Percentiles rank a stretch among this genome's conserved stretches.
phyloP scores from a whole-genome alignment of 2,888 invertebrate genomes.

The Conus canariensis region DNA sequence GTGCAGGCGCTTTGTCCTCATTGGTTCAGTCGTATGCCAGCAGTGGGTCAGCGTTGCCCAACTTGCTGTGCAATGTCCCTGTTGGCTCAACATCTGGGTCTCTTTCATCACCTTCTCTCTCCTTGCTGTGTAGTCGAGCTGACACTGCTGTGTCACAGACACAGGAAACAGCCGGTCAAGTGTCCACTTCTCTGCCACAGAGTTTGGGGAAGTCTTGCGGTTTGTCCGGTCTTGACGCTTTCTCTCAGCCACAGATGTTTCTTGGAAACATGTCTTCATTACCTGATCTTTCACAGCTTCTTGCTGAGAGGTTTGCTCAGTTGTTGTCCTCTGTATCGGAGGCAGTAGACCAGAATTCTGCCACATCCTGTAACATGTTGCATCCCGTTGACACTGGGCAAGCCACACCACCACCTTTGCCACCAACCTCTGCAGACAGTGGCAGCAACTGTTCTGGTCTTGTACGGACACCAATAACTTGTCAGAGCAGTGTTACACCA shows the following conservation, averaged over 20 bases:
- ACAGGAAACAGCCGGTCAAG: not conserved
- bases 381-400: not conserved
- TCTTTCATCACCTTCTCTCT: not conserved
- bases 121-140: not conserved
- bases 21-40: not conserved
- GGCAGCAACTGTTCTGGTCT: not conserved
- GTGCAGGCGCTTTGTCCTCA: not conserved
- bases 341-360: not conserved
- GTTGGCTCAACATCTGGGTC: not conserved
- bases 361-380: not conserved
- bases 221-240: not conserved
- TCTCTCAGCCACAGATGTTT: not conserved
- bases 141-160: not conserved
- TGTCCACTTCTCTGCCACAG: not conserved
- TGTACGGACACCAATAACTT: not conserved
- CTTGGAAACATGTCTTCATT: not conserved
- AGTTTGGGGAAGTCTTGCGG: not conserved
- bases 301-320: not conserved
- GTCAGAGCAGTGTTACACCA: not conserved
- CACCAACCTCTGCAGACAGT: too few species aligned
- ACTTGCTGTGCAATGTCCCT: not conserved
- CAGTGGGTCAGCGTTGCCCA: not conserved
- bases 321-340: not conserved
- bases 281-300: not conserved
- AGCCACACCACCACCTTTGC: not conserved